A percentile compares a stretch with the other conserved stretches of the same genome.
Conservation (phyloP, 2,888 invertebrate species). For the Caenorhabditis plicata region DNA sequence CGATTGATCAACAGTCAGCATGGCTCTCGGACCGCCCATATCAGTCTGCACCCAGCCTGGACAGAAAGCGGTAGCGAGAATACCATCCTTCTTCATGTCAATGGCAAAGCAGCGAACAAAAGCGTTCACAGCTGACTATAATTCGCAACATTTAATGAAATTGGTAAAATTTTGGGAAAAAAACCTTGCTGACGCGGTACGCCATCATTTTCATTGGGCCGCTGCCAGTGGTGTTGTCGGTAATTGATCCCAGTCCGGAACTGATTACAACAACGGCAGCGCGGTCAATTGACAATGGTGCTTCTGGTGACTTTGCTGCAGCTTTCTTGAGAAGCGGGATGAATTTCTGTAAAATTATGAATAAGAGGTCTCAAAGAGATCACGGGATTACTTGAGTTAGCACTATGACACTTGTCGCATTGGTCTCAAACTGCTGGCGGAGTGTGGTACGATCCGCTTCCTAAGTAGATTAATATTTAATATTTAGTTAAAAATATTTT, state of each 20-base stretch:
- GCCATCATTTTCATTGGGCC: conserved; percentile 1
- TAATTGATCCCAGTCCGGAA: conserved; percentile 21
- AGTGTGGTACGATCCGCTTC: conserved; percentile 70
- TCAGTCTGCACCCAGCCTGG: conserved; percentile 54
- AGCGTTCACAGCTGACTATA: conserved; percentile 12
- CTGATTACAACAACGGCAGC: conserved; percentile 33
- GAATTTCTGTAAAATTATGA: no score
- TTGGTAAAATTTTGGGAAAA: not conserved
- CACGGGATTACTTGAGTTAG: no score
- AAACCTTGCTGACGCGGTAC: not conserved
- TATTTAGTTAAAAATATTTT: not conserved
- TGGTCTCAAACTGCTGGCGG: conserved; percentile 75
- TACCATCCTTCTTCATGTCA: conserved; percentile 16
- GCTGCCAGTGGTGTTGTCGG: conserved; percentile 18
- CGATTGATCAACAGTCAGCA: conserved; percentile 30
- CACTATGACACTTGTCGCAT: conserved; percentile 69
- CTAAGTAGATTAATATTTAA: not conserved
- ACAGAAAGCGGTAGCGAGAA: conserved; percentile 32
- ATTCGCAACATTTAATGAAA: not conserved
- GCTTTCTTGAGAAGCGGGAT: conserved; percentile 29
- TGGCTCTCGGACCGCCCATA: conserved; percentile 43
- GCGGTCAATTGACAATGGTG: conserved; percentile 12
- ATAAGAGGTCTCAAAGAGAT: no score
- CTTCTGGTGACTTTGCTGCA: conserved; percentile 1
- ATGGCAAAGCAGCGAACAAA: conserved; percentile 12